These are phyloP conservation scores for Lepidotrigona ventralis DNA, from an alignment of 1,140 invertebrate genomes.

Conservation along the genomic window DNA sequence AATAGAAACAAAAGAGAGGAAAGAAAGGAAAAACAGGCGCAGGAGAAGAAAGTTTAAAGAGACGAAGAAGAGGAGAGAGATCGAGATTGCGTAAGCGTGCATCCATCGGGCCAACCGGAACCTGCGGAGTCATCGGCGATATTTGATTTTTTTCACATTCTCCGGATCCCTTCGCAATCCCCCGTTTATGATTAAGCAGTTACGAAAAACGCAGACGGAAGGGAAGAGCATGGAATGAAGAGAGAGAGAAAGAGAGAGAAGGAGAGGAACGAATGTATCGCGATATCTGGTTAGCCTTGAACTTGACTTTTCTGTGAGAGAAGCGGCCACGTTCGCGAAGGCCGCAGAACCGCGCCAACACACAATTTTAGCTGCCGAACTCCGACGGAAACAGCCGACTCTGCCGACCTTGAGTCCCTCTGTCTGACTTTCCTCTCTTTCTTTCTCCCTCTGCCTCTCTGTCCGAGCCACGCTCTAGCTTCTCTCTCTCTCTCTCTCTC, in stretches of 20 bases:
- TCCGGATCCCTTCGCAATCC: not conserved
- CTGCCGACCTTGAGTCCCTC: conserved; percentile 56
- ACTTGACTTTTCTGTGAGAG: conserved; percentile 56
- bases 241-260: not conserved
- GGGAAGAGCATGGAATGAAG: conserved; percentile 18
- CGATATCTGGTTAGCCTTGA: conserved; percentile 53
- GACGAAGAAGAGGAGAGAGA: not conserved
- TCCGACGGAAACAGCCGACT: conserved; percentile 72
- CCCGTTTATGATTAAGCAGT: conserved; percentile 41
- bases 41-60: not conserved
- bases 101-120: not conserved
- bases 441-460: not conserved
- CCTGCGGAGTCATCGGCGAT: not conserved
- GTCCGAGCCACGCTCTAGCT: not conserved
- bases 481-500: not conserved
- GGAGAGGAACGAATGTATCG: conserved; percentile 22
- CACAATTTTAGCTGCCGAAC: conserved; percentile 74
- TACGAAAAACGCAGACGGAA: conserved; percentile 36
- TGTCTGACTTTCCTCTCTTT: conserved; percentile 28
- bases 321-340: conserved; percentile 67
- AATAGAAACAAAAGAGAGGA: fast-evolving
- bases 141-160: conserved; percentile 4
- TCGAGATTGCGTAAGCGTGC: conserved; percentile 6
- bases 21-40: not conserved
- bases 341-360: conserved; percentile 66